phyloP scores from a whole-genome alignment of 2,888 invertebrate species.

The Ornithoptera alexandrae region DNA sequence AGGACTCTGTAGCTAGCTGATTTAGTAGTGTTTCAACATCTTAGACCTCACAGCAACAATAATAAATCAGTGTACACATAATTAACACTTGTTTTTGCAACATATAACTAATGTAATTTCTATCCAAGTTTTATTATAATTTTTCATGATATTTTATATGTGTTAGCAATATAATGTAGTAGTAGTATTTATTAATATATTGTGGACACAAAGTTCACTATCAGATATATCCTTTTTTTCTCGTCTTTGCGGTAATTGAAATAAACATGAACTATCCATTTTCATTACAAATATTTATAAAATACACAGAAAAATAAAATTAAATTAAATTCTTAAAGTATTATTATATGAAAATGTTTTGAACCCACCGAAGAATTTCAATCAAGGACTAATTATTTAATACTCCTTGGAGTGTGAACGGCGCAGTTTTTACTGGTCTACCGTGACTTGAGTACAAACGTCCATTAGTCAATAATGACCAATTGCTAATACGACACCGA shows the following conservation, averaged over 20 bases:
- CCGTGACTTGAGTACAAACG: slow-evolving; percentile 28
- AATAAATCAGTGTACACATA: background rate
- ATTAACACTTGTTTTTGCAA: background rate
- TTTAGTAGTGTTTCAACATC: background rate
- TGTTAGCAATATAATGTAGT: no score
- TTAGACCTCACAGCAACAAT: background rate
- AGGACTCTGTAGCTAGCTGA: no score
- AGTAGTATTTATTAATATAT: no score
- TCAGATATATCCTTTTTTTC: no score
- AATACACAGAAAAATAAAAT: no score
- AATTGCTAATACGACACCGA: slow-evolving; percentile 7
- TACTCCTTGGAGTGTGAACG: slow-evolving; percentile 23
- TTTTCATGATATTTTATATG: no score
- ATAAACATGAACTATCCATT: no score
- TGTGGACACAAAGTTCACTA: no score
- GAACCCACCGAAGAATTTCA: slow-evolving; percentile 13
- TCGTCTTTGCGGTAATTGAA: no score
- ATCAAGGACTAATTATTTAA: slow-evolving; percentile 26
- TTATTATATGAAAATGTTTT: background rate
- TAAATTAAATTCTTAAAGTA: background rate
- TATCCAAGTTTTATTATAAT: background rate
- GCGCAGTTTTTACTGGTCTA: slow-evolving; percentile 22
- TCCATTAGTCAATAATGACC: slow-evolving; percentile 22
- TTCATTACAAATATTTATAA: no score
- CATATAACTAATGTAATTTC: background rate